Evolutionary conservation across 2,797 vertebrate genomes (phyloP).

Genomic region (Thaleichthys pacificus): DNA sequence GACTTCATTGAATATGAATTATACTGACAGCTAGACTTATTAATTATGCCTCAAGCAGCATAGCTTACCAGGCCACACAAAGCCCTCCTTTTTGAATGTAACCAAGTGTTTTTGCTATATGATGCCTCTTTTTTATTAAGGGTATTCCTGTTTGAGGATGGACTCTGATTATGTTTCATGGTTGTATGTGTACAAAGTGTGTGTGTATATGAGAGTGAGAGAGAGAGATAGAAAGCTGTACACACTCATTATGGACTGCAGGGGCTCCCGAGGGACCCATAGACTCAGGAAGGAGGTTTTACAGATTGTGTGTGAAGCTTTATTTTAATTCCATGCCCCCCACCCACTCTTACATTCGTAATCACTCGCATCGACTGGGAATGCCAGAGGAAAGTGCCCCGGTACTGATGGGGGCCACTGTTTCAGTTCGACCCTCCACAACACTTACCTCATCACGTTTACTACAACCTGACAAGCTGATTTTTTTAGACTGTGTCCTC

Average conservation of each 20-base stretch:
- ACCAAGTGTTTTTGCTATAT: constrained; percentile 41
- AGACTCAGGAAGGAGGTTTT: constrained; percentile 29
- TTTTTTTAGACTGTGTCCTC: too few species aligned
- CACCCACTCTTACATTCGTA: neutral
- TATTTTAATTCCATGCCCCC: constrained; percentile 21
- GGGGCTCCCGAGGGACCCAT: constrained; percentile 23
- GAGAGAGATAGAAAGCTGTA: constrained; percentile 27
- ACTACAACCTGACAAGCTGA: too few species aligned
- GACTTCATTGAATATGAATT: constrained; percentile 55
- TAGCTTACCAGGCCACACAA: constrained; percentile 47
- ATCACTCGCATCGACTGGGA: constrained; percentile 1
- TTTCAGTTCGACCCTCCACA: too few species aligned
- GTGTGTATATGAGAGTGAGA: constrained; percentile 6
- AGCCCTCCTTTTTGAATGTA: constrained; percentile 40
- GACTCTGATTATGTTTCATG: neutral
- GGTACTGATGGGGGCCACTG: too few species aligned
- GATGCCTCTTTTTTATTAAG: constrained; percentile 41
- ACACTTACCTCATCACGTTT: too few species aligned
- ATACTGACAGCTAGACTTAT: constrained; percentile 51
- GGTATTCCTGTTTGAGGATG: constrained; percentile 36
- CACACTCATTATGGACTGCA: constrained; percentile 37
- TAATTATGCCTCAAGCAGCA: constrained; percentile 49
- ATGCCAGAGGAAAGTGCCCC: neutral
- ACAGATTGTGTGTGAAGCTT: constrained; percentile 16
- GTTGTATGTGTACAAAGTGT: neutral